phyloP scores from a whole-genome alignment of 2,113 vertebrate genomes.

The Cyanistes caeruleus region DNA sequence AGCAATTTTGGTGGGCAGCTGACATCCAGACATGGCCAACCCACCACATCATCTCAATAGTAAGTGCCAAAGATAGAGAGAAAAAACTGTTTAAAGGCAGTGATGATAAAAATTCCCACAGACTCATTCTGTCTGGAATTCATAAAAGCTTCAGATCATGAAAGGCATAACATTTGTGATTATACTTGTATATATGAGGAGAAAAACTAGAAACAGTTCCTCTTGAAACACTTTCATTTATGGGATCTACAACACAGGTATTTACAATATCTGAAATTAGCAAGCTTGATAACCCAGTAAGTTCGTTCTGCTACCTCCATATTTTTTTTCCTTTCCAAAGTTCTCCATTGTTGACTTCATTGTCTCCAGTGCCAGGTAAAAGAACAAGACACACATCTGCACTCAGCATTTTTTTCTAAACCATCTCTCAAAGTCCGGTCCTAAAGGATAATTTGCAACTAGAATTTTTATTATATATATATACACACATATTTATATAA shows the following conservation, averaged over 20 bases:
- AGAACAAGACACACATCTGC: not conserved
- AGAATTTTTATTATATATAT: not conserved
- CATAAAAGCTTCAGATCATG: not conserved
- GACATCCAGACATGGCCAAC: not conserved
- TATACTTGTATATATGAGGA: not conserved
- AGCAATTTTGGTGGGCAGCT: not conserved
- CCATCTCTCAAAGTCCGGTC: not conserved
- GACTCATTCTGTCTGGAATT: not conserved
- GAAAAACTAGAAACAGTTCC: not conserved
- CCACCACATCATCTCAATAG: not conserved
- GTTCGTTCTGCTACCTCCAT: not conserved
- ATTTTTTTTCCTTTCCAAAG: not conserved
- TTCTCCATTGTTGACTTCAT: not conserved
- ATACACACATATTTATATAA: too few relatives aligned
- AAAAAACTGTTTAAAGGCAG: not conserved
- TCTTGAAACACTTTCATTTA: not conserved
- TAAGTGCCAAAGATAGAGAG: not conserved
- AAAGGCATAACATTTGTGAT: not conserved
- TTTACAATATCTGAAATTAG: not conserved
- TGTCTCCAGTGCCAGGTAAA: not conserved
- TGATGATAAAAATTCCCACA: accelerated
- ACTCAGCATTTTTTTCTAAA: not conserved
- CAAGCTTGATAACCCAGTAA: not conserved
- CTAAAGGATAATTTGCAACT: not conserved
- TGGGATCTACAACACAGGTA: not conserved